A percentile compares a stretch with the other conserved stretches of the same genome.
Evolutionary conservation across 2,797 vertebrate genomes (phyloP).

Genomic region (Discoglossus pictus): DNA sequence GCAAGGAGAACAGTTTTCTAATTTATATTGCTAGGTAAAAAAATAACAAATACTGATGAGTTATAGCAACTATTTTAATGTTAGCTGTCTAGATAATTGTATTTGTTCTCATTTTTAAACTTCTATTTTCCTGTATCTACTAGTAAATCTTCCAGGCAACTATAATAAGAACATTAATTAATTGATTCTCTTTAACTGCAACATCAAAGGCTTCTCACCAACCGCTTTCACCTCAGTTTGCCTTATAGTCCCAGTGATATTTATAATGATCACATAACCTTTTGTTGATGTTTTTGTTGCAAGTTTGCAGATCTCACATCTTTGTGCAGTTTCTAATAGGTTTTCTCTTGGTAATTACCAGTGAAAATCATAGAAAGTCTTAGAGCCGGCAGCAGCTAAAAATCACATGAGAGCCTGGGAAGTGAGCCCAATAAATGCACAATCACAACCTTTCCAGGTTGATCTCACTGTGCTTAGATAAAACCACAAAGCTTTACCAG

Average conservation of each 20-base stretch:
- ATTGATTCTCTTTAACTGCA: too few relatives aligned
- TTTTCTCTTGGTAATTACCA: constrained; percentile 15
- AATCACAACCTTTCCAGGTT: not conserved
- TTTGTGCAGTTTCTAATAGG: constrained; percentile 3
- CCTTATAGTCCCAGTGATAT: constrained; percentile 3
- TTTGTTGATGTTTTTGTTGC: constrained; percentile 9
- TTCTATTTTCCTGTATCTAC: too few relatives aligned
- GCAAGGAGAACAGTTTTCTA: too few relatives aligned
- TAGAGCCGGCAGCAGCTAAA: not conserved
- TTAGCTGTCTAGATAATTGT: too few relatives aligned
- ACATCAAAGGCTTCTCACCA: not conserved
- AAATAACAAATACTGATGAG: too few relatives aligned
- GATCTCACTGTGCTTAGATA: too few relatives aligned
- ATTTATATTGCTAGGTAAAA: too few relatives aligned
- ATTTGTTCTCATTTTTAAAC: too few relatives aligned
- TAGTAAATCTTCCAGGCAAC: too few relatives aligned
- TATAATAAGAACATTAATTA: too few relatives aligned
- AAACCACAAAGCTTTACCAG: too few relatives aligned
- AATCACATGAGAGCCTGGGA: not conserved
- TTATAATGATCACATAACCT: constrained; percentile 1
- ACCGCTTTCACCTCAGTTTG: not conserved
- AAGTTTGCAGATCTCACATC: constrained; percentile 4
- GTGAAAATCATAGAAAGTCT: not conserved
- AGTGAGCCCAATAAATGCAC: not conserved
- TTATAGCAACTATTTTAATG: too few relatives aligned